Evolutionary conservation across 2,797 vertebrate genomes (phyloP).

Genomic region (Oreonectes daqikongensis): DNA sequence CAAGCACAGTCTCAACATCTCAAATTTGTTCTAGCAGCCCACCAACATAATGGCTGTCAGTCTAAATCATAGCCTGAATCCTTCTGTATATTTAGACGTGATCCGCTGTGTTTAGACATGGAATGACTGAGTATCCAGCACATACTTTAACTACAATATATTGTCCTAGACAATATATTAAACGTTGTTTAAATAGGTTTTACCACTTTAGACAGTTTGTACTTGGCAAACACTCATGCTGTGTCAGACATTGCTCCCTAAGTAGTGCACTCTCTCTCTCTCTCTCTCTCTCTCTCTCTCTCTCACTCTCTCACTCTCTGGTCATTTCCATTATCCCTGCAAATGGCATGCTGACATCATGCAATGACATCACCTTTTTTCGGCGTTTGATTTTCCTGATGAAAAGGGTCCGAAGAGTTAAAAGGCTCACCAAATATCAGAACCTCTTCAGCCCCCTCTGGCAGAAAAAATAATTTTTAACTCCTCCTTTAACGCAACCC

Average conservation of each 20-base stretch:
- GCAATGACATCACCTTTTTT: slow-evolving; percentile 14
- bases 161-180: slow-evolving; percentile 29
- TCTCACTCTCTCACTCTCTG: not conserved
- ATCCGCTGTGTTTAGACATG: slow-evolving; percentile 43
- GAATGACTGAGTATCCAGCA: slow-evolving; percentile 28
- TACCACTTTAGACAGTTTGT: slow-evolving; percentile 35
- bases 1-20: slow-evolving; percentile 24
- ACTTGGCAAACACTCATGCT: slow-evolving; percentile 31
- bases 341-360: slow-evolving; percentile 54
- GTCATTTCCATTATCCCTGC: slow-evolving; percentile 38
- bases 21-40: slow-evolving; percentile 42
- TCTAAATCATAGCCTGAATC: slow-evolving; percentile 39
- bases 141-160: slow-evolving; percentile 30
- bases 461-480: slow-evolving; percentile 3
- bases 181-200: slow-evolving; percentile 24
- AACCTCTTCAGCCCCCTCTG: slow-evolving; percentile 19
- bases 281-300: too few relatives aligned
- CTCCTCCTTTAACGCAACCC: slow-evolving; percentile 22
- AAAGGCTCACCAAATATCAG: slow-evolving; percentile 35
- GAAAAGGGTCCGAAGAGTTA: slow-evolving; percentile 33
- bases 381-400: slow-evolving; percentile 38
- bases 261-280: slow-evolving; percentile 1
- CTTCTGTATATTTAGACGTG: slow-evolving; percentile 47
- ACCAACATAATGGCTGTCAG: slow-evolving; percentile 40
- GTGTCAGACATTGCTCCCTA: slow-evolving; percentile 16